A percentile compares a stretch with the other conserved stretches of the same genome.
phyloP scores from a whole-genome alignment of 2,113 vertebrate genomes.

The Acanthisitta chloris region DNA sequence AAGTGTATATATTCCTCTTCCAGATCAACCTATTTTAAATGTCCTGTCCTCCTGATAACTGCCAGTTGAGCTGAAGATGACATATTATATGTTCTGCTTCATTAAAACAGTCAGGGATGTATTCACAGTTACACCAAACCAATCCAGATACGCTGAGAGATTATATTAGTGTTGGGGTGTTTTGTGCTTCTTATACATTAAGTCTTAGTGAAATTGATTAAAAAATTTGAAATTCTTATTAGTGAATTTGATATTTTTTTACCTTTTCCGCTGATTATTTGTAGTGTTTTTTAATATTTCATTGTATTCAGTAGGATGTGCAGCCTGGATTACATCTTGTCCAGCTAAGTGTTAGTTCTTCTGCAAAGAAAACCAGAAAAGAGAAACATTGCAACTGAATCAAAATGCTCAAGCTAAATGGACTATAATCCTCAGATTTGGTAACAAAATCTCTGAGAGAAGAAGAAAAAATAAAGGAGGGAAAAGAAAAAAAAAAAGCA shows the following conservation, averaged over 20 bases:
- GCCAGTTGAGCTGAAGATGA: neutral
- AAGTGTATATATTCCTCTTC: neutral
- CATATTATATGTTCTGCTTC: neutral
- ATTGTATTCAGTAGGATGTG: neutral
- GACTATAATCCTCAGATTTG: neutral
- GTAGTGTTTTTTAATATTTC: neutral
- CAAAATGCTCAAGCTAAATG: neutral
- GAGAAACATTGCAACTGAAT: constrained; percentile 14
- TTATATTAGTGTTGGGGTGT: neutral
- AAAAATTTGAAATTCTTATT: neutral
- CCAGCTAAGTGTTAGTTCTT: neutral
- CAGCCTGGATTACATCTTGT: neutral
- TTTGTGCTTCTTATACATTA: neutral
- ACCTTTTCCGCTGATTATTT: neutral
- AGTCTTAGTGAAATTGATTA: neutral
- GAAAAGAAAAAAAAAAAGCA: neutral
- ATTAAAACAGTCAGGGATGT: neutral
- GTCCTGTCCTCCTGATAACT: neutral
- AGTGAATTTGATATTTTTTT: neutral
- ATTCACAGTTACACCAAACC: neutral
- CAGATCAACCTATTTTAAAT: neutral
- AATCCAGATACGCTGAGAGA: neutral
- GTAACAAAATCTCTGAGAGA: neutral
- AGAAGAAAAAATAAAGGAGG: neutral
- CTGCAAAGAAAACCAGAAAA: neutral